A percentile compares a stretch with the other conserved stretches of the same genome.
These are phyloP conservation scores for Rugalucina vietnamica DNA, from an alignment of 2,888 invertebrate species.

Conservation along the genomic window DNA sequence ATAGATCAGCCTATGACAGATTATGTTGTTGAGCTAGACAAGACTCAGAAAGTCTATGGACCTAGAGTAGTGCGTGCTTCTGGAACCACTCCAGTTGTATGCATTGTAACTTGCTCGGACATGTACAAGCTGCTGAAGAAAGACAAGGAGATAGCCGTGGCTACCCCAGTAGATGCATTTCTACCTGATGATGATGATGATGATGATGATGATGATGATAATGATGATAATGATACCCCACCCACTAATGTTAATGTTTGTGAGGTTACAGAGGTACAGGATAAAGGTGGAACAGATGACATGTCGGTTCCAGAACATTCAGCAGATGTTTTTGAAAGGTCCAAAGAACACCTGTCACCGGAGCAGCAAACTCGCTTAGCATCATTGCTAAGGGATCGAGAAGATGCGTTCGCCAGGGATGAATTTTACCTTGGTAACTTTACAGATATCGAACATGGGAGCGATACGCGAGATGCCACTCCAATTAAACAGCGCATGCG, in stretches of 20 bases:
- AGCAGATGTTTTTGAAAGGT: slow-evolving; percentile 15
- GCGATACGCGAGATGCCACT: slow-evolving; percentile 33
- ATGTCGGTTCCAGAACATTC: slow-evolving; percentile 44
- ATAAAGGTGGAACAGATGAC: too few species aligned
- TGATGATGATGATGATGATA: too few species aligned
- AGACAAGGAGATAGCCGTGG: neutral
- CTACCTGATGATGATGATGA: neutral
- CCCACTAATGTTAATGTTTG: too few species aligned
- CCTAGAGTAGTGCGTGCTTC: neutral
- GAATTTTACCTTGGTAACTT: slow-evolving; percentile 44
- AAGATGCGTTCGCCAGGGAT: slow-evolving; percentile 47
- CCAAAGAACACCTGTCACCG: neutral
- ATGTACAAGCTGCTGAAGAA: neutral
- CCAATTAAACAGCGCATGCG: slow-evolving; percentile 48
- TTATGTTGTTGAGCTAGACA: neutral
- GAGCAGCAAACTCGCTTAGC: neutral
- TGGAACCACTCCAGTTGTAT: neutral
- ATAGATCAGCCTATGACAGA: neutral
- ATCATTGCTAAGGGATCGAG: slow-evolving; percentile 9
- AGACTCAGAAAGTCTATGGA: neutral
- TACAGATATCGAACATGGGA: slow-evolving; percentile 27
- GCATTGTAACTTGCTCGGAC: neutral
- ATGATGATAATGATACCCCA: too few species aligned
- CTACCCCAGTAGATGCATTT: neutral
- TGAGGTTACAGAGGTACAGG: too few species aligned